Conservation (phyloP, 2,113 vertebrate genomes). For the Cervus canadensis region DNA sequence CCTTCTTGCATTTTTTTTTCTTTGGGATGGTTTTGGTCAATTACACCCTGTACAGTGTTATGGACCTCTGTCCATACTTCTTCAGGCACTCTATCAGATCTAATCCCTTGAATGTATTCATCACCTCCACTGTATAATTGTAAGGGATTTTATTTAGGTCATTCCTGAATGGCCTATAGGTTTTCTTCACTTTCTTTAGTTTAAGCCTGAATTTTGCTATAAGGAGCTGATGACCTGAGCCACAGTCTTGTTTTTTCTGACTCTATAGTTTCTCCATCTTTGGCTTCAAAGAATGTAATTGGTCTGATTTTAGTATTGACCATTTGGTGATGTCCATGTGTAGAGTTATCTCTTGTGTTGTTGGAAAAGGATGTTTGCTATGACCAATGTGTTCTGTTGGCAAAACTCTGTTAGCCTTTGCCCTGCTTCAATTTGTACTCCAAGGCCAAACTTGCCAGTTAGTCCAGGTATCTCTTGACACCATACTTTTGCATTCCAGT, state of each 20-base stretch:
- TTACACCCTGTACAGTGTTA: not conserved
- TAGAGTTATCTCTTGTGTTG: not conserved
- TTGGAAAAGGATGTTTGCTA: not conserved
- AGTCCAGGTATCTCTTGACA: not conserved
- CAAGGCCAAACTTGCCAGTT: not conserved
- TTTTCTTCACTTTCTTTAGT: not conserved
- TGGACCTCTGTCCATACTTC: not conserved
- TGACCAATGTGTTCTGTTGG: fast-evolving
- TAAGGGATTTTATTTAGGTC: not conserved
- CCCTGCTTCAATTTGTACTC: not conserved
- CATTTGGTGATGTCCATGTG: not conserved
- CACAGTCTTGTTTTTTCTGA: not conserved
- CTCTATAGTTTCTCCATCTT: not conserved
- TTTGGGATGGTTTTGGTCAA: not conserved
- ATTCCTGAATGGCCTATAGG: not conserved
- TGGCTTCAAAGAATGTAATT: not conserved
- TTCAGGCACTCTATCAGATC: not conserved
- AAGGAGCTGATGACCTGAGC: not conserved
- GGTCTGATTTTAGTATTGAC: not conserved
- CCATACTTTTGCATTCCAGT: not conserved
- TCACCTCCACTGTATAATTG: not conserved
- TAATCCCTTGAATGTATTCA: not conserved
- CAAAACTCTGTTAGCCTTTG: not conserved
- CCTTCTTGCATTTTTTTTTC: not conserved
- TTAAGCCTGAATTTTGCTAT: not conserved